Percentiles rank a stretch among this genome's conserved stretches.
Evolutionary conservation across 2,113 vertebrate genomes (phyloP).

Genomic region (Muntiacus reevesi): DNA sequence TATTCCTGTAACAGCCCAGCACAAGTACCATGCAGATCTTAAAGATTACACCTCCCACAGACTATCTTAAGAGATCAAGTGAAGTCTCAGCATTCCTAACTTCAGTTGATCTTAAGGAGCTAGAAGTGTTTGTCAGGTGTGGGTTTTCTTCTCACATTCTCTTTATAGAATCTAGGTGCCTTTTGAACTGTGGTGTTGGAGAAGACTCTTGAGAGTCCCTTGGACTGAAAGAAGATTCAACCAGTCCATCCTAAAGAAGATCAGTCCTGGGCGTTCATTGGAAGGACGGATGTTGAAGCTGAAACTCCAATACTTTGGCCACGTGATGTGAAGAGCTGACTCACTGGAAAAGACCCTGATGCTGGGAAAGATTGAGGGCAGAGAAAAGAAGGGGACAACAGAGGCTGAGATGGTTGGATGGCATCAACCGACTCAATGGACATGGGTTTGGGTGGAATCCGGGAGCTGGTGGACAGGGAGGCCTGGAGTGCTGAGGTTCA

Average conservation of each 20-base stretch:
- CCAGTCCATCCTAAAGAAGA: background rate
- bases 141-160: background rate
- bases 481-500: background rate
- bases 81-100: background rate
- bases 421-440: background rate
- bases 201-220: background rate
- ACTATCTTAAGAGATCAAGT: background rate
- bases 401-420: background rate
- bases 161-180: background rate
- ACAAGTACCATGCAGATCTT: background rate
- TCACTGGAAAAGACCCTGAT: background rate
- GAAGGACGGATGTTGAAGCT: background rate
- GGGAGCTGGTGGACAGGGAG: background rate
- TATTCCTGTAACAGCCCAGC: background rate
- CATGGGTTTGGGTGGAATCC: background rate
- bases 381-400: background rate
- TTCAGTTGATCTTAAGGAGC: background rate
- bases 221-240: background rate
- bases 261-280: background rate
- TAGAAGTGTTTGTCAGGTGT: background rate
- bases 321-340: background rate
- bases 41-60: background rate
- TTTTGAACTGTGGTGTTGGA: background rate
- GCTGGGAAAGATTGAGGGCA: background rate
- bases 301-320: background rate